Evolutionary conservation across 53 echinoderm and acorn worm genomes (phyloP).

Genomic region (Actinopyga echinites): DNA sequence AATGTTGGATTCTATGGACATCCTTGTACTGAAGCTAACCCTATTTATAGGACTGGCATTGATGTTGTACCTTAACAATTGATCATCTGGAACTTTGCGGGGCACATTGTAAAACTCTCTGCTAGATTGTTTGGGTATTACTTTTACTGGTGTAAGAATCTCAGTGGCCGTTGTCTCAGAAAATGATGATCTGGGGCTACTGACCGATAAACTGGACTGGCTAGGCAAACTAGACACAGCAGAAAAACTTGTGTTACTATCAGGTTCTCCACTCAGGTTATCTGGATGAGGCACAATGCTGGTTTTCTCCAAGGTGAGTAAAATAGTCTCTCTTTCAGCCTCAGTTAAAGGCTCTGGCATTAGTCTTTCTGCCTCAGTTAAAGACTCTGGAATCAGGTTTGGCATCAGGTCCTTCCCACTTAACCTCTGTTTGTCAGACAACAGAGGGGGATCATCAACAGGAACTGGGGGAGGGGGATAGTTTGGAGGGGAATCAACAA

Average conservation of each 20-base stretch:
- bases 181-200: conserved; percentile 3
- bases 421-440: conserved; percentile 19
- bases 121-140: neutral
- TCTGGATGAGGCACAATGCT: neutral
- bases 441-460: neutral
- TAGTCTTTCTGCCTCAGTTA: too few relatives aligned
- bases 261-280: neutral
- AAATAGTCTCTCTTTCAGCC: neutral
- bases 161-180: neutral
- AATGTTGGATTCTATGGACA: neutral
- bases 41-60: neutral
- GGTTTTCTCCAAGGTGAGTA: neutral
- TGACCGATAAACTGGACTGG: neutral
- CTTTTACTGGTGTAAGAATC: neutral
- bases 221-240: neutral
- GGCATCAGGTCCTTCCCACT: neutral
- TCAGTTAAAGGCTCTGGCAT: conserved; percentile 8
- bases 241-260: neutral
- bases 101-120: neutral
- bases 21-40: neutral
- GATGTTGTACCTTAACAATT: conserved; percentile 18
- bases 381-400: neutral
- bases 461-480: conserved; percentile 26
- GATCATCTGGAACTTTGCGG: neutral
- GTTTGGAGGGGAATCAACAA: neutral